phyloP scores from a whole-genome alignment of 2,113 vertebrate species.

The Eretmochelys imbricata region DNA sequence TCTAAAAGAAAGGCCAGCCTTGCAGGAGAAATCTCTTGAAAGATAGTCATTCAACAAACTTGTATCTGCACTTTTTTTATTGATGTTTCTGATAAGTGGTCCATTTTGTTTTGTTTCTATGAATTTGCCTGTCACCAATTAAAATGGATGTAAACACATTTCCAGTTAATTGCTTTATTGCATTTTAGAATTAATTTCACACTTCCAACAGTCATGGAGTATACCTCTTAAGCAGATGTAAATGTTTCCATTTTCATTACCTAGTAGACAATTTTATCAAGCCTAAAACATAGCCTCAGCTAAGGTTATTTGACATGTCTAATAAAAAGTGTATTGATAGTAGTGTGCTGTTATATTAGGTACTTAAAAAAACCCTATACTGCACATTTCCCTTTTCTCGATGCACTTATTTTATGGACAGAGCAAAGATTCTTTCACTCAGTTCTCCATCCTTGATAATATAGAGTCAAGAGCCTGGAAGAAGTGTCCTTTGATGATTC shows the following conservation, averaged over 20 bases:
- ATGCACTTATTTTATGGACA: conserved; percentile 58
- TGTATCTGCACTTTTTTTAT: conserved; percentile 67
- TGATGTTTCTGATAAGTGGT: conserved; percentile 74
- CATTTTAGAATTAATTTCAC: conserved; percentile 70
- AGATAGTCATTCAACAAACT: conserved; percentile 63
- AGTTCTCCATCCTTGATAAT: conserved; percentile 2
- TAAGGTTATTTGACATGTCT: conserved; percentile 53
- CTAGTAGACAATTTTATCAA: conserved; percentile 46
- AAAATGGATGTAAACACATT: conserved; percentile 75
- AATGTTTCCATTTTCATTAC: conserved; percentile 52
- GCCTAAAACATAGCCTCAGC: conserved; percentile 52
- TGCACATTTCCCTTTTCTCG: conserved; percentile 48
- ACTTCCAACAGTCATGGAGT: conserved; percentile 33
- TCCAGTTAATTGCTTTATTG: conserved; percentile 55
- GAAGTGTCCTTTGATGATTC: neutral
- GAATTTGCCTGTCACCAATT: conserved; percentile 72
- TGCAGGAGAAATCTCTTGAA: conserved; percentile 61
- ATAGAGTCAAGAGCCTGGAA: neutral
- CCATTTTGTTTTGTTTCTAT: conserved; percentile 67
- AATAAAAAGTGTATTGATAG: neutral
- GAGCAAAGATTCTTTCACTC: conserved; percentile 1
- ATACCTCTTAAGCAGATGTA: conserved; percentile 45
- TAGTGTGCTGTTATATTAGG: neutral
- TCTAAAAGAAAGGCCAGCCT: conserved; percentile 48
- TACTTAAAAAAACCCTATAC: conserved; percentile 59